These are phyloP conservation scores for Noctua janthina DNA, from an alignment of 2,888 invertebrate genomes.

Conservation along the genomic window DNA sequence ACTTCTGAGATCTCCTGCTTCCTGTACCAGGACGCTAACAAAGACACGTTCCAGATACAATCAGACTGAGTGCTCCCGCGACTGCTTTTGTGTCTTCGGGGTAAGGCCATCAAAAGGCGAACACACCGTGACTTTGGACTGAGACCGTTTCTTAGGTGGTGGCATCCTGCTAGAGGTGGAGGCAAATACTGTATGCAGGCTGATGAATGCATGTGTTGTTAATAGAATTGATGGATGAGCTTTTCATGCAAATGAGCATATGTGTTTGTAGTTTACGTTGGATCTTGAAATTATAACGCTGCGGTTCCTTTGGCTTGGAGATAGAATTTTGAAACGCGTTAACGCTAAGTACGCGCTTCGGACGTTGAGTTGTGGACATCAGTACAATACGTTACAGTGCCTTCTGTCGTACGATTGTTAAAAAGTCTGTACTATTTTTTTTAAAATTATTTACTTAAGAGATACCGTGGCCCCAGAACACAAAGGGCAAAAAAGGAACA, in stretches of 20 bases:
- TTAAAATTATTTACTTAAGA: not conserved
- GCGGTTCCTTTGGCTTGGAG: not conserved
- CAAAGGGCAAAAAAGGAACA: too few relatives aligned
- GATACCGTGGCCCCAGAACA: too few relatives aligned
- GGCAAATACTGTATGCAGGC: not conserved
- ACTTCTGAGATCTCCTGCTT: slow-evolving; percentile 4
- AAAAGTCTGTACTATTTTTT: not conserved
- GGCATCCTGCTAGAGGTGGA: not conserved
- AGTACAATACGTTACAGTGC: not conserved
- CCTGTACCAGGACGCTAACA: slow-evolving; percentile 51
- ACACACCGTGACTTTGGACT: slow-evolving; percentile 21
- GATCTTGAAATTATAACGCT: not conserved
- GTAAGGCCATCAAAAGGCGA: slow-evolving; percentile 58
- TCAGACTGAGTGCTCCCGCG: slow-evolving; percentile 64
- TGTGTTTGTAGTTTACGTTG: not conserved
- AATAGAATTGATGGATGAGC: not conserved
- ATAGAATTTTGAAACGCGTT: not conserved
- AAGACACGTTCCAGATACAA: slow-evolving; percentile 64
- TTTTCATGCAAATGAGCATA: slow-evolving; percentile 11
- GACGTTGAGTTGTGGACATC: not conserved
- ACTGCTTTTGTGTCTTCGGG: slow-evolving; percentile 59
- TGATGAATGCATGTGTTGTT: not conserved
- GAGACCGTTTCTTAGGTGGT: slow-evolving; percentile 14
- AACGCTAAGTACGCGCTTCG: not conserved
- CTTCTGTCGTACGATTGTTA: not conserved